Percentiles rank a stretch among this genome's conserved stretches.
These are phyloP conservation scores for Nasua narica DNA, from an alignment of 2,797 vertebrate species.

Conservation along the genomic window DNA sequence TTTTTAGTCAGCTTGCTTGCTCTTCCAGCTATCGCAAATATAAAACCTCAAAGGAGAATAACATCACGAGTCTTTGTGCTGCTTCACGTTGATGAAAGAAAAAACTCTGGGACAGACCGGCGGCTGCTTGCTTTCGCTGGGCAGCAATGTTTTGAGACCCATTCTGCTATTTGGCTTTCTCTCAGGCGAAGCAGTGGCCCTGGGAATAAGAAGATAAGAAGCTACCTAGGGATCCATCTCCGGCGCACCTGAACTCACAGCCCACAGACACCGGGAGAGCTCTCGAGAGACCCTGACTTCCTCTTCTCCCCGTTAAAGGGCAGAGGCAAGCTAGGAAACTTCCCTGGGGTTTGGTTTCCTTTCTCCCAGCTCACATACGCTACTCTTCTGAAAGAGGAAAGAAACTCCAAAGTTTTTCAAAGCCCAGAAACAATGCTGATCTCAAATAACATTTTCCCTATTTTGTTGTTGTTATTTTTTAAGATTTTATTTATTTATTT, in stretches of 20 bases:
- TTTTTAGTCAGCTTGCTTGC: neutral
- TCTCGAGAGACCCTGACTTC: neutral
- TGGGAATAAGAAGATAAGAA: neutral
- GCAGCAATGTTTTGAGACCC: neutral
- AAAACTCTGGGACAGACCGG: neutral
- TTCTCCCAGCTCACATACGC: neutral
- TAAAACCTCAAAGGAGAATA: neutral
- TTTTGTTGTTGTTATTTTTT: neutral
- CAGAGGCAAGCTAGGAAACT: neutral
- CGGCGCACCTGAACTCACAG: neutral
- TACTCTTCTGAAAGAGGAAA: neutral
- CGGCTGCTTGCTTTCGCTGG: neutral
- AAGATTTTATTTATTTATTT: neutral
- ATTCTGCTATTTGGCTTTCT: neutral
- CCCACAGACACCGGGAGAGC: neutral
- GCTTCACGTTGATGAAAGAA: neutral
- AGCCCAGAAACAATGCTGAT: neutral
- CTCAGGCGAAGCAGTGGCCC: neutral
- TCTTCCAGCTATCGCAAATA: neutral
- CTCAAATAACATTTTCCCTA: slow-evolving; percentile 10
- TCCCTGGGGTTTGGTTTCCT: neutral
- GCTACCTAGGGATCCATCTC: neutral
- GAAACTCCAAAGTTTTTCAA: neutral
- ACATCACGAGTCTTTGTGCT: neutral
- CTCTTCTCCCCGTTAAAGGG: neutral